Base-by-base conservation (phyloP, 2,888 invertebrate genomes). In the Melitaea athalia region DNA sequence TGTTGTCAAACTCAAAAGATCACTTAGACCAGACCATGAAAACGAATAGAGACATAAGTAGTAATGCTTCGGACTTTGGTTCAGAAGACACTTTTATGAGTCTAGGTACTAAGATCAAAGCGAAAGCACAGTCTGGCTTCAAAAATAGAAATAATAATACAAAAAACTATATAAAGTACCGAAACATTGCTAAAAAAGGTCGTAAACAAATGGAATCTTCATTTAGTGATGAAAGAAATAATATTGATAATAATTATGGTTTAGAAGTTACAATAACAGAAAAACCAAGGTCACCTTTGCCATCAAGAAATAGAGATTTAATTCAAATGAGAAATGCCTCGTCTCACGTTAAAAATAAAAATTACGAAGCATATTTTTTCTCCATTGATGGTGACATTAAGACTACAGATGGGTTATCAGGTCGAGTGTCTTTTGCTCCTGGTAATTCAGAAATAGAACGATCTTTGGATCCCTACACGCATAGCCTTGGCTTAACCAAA, bases 51-150 rank as follows among this genome's bases (percentile, higher is more conserved):
- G 89, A 88, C 15, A 74, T 87, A 65, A 88, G 89, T 75, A 90
- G 92, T 73, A 92, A 92, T 73, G 88, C 86, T 45, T 92, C 92
- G 3, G 92, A 92, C 71, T 88, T 89, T 74, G 92, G 93, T 15
- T 93, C 93, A 10, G 93, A 92, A 79, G 93, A 93, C 65, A 93
- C 93, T 1, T 92, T 83, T 72, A 88, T 91, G 64, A 93, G 93
- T 75, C 79, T 93, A 79, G 93, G 93, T 50, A 89, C 91, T 49
- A 93, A 93, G 81, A 93, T 93, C 57, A 93, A 93, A 78, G 89
- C 89, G n/a, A 92, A 86, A 81, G 93, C 93, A 3, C 92, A 93
- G 78, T 77, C 81, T 1, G 80, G 82, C 8, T 78, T 85, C 6
- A 91, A 87, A 77, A 82, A 78, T 17, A 89, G 88, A 78, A 81